Conservation (phyloP, 2,113 vertebrate species). For the Cebidichthys violaceus region DNA sequence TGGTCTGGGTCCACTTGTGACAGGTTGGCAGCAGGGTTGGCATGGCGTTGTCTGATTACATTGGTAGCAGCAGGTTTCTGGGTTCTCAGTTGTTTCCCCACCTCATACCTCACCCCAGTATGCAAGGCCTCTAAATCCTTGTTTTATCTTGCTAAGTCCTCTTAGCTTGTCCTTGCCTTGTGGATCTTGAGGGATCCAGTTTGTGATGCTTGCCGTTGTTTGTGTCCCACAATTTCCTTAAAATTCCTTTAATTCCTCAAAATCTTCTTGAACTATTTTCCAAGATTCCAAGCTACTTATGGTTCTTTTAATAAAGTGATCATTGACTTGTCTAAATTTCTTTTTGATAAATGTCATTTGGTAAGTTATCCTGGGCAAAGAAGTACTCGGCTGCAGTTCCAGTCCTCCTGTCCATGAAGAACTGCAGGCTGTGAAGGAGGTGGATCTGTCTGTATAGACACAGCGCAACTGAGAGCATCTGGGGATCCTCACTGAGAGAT, state of each 20-base stretch:
- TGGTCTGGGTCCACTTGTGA: conserved; percentile 44
- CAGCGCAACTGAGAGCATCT: conserved; percentile 64
- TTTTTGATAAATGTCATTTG: background rate
- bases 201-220: background rate
- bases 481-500: conserved; percentile 70
- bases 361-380: background rate
- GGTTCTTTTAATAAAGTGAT: background rate
- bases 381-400: background rate
- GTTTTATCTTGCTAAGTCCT: background rate
- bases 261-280: background rate
- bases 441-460: conserved; percentile 36
- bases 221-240: background rate
- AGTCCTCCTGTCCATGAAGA: conserved; percentile 17
- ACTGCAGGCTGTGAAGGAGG: conserved; percentile 26
- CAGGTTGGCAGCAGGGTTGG: conserved; percentile 48
- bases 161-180: background rate
- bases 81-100: conserved; percentile 16
- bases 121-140: conserved; percentile 29
- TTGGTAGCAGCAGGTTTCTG: conserved; percentile 27
- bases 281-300: background rate
- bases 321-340: background rate
- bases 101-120: conserved; percentile 51
- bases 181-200: background rate
- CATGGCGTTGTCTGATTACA: conserved; percentile 74
- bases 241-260: background rate